Evolutionary conservation across 1,140 invertebrate genomes (phyloP), one percentile per base, ranked within the genome.

Genomic region (Tetranychus urticae): DNA sequence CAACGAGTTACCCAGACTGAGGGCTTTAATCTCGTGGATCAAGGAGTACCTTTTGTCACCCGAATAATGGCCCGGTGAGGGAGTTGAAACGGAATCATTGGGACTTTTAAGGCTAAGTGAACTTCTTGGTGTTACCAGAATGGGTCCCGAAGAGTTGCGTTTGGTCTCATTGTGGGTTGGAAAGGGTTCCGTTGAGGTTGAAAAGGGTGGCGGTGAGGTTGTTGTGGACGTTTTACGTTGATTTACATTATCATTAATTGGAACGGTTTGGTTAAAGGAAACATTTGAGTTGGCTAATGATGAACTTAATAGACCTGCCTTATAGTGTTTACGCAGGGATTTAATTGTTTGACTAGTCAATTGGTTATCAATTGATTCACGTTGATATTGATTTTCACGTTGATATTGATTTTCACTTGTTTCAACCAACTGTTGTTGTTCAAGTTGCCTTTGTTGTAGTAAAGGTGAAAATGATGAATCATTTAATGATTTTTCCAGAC

Each of bases 1-100:
- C 35, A 64, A 47, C 36, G 56, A 59, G 35, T 61, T 64, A 12
- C 63, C 33, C 35, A 61, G 57, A 48, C 57, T 62, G 1, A 64
- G 35, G 7, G 47, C 58, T 35, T 56, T 61, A 10, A 64, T 56
- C 37, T 64, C 63, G 14, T 64, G 63, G 7, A 64, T 31, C 8
- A 64, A 6, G 13, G 46, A 59, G 33, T 35, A 50, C 2, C 46
- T 42, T 60, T 60, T 60, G 31, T 34, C 37, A n/a, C 33, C 47
- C 7, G 34, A 35, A 54, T 37, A 46, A 8, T n/a, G n/a, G 8
- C 31, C 6, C 8, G 58, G 58, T 7, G 58, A 59, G 34, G 34
- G 55, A n/a, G 34, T 13, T 37, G 55, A 56, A 36, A 14, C 8
- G 8, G 55, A 56, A 36, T 56, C 55, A 14, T 56, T 10, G 1